Conservation (phyloP, 2,797 vertebrate genomes). For the Spinus olivaceus region DNA sequence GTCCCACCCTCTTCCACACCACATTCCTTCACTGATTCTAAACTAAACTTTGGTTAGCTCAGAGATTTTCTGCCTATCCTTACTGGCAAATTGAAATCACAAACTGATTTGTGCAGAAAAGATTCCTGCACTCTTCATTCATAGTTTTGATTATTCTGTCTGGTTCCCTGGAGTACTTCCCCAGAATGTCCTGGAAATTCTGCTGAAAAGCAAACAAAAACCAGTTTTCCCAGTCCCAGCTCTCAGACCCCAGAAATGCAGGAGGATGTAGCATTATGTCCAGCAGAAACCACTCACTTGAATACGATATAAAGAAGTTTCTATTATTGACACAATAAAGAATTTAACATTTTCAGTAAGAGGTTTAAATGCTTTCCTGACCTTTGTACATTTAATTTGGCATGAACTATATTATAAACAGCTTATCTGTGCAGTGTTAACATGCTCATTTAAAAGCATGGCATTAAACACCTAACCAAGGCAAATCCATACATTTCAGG, state of each 20-base stretch:
- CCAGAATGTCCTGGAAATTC: neutral
- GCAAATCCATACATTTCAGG: neutral
- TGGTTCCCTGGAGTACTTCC: neutral
- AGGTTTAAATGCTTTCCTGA: neutral
- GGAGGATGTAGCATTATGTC: neutral
- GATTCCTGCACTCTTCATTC: neutral
- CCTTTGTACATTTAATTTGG: neutral
- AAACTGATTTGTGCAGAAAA: neutral
- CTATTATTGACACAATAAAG: neutral
- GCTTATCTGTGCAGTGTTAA: neutral
- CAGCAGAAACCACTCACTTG: neutral
- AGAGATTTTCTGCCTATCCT: neutral
- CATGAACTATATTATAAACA: neutral
- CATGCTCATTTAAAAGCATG: neutral
- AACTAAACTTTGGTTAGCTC: neutral
- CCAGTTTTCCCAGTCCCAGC: neutral
- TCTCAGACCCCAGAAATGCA: neutral
- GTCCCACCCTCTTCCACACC: neutral
- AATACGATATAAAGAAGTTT: neutral
- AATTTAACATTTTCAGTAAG: neutral
- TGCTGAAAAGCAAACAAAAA: neutral
- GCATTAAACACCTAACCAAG: neutral
- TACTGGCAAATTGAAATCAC: neutral
- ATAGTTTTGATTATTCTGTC: neutral
- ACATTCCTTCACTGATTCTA: neutral